These are phyloP conservation scores for Melanerpes aurifrons DNA, from an alignment of 2,113 vertebrate genomes.

Conservation along the genomic window DNA sequence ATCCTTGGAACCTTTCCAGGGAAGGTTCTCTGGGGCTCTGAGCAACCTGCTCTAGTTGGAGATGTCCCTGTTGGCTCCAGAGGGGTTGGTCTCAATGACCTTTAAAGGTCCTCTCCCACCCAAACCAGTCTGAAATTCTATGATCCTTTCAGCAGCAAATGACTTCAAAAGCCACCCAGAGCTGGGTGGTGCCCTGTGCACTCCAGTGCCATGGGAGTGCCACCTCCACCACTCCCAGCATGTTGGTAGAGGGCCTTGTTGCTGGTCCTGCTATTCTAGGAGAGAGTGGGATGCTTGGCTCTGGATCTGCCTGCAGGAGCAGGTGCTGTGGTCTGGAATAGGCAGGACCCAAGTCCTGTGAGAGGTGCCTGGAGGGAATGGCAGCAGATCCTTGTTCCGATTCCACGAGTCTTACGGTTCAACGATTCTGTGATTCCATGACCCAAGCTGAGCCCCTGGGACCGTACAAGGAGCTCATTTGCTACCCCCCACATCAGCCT, in stretches of 20 bases:
- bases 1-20: neutral
- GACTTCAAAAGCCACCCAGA: accelerated
- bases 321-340: accelerated
- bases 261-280: neutral
- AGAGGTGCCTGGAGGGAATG: neutral
- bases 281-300: neutral
- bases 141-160: accelerated
- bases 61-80: neutral
- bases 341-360: accelerated
- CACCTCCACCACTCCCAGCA: accelerated
- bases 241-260: accelerated
- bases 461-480: accelerated
- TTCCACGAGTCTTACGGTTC: neutral
- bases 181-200: accelerated
- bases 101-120: neutral
- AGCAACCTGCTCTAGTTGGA: neutral
- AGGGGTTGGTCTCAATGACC: neutral
- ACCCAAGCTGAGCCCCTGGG: neutral
- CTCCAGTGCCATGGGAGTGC: neutral
- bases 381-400: neutral
- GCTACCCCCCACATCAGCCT: neutral
- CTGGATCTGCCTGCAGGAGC: accelerated
- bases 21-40: neutral
- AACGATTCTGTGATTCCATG: neutral
- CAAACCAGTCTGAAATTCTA: neutral